These are phyloP conservation scores for Percopsis omiscomaycus DNA, from an alignment of 2,797 vertebrate species.

Conservation along the genomic window DNA sequence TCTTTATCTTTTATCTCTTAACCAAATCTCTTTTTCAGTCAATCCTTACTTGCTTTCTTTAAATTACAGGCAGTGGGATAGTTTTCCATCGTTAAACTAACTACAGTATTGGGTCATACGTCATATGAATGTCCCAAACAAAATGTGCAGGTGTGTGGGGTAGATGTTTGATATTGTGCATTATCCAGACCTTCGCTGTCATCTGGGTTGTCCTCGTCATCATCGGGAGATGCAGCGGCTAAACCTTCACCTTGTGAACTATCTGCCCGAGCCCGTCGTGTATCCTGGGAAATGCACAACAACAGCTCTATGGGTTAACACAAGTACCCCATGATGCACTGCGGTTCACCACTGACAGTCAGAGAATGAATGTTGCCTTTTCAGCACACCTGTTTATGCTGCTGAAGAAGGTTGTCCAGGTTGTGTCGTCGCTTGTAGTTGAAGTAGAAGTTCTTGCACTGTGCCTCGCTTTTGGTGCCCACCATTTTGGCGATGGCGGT, in stretches of 20 bases:
- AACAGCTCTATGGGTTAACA: neutral
- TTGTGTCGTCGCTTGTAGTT: constrained; percentile 98
- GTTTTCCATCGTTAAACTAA: no score
- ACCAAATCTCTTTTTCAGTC: constrained; percentile 32
- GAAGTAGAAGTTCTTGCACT: constrained; percentile 99
- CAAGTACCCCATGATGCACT: neutral
- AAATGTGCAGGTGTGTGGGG: neutral
- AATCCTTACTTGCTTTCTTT: constrained; percentile 50
- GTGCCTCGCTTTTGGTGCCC: constrained; percentile 96
- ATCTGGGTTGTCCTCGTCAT: constrained; percentile 95
- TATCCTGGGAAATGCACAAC: constrained; percentile 75
- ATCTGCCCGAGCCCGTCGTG: constrained; percentile 88
- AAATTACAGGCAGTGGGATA: constrained; percentile 36
- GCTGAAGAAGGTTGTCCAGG: constrained; percentile 94
- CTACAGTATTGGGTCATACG: no score
- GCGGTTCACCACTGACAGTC: no score
- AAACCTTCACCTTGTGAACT: constrained; percentile 91
- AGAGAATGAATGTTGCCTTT: neutral
- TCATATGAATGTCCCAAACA: no score
- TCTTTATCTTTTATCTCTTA: constrained; percentile 52
- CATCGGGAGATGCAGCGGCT: constrained; percentile 89
- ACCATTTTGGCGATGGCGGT: constrained; percentile 99
- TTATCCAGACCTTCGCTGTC: constrained; percentile 92
- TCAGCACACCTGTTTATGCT: constrained; percentile 86
- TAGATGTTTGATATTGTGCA: constrained; percentile 28